Percentiles rank a stretch among this genome's conserved stretches.
These are phyloP conservation scores for Automeris io DNA, from an alignment of 2,888 invertebrate species.

Conservation along the genomic window DNA sequence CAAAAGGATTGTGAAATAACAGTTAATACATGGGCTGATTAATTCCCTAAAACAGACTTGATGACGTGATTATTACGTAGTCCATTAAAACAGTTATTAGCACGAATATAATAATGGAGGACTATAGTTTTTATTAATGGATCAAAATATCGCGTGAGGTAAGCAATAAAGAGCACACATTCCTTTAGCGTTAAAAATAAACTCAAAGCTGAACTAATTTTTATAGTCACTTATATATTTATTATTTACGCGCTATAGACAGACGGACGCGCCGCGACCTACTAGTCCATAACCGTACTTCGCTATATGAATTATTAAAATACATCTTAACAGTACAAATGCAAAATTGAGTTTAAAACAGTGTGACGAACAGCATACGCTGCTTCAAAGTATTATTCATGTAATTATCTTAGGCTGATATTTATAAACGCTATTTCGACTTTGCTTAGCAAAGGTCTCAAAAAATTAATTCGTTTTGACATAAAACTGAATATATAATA, in stretches of 20 bases:
- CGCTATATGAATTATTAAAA: slow-evolving; percentile 10
- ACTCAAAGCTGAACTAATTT: slow-evolving; percentile 24
- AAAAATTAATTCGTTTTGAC: too few relatives aligned
- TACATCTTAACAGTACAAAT: slow-evolving; percentile 1
- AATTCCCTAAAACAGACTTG: too few relatives aligned
- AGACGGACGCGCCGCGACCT: slow-evolving; percentile 13
- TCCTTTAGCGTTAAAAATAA: slow-evolving; percentile 15
- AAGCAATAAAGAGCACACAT: slow-evolving; percentile 10
- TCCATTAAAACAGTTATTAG: neutral
- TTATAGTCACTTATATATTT: slow-evolving; percentile 15
- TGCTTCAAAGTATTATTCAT: too few relatives aligned
- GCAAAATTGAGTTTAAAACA: too few relatives aligned
- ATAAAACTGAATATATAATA: too few relatives aligned
- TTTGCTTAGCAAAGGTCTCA: too few relatives aligned
- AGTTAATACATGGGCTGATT: too few relatives aligned
- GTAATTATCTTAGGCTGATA: too few relatives aligned
- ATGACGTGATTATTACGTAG: too few relatives aligned
- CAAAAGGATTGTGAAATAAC: too few relatives aligned
- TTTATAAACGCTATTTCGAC: too few relatives aligned
- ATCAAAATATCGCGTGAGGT: slow-evolving; percentile 12
- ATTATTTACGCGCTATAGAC: slow-evolving; percentile 12
- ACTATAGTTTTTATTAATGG: neutral
- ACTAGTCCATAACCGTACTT: slow-evolving; percentile 11
- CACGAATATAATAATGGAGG: neutral
- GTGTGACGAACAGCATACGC: too few relatives aligned